phyloP scores from a whole-genome alignment of 2,888 invertebrate species.

The Amphipyra berbera region DNA sequence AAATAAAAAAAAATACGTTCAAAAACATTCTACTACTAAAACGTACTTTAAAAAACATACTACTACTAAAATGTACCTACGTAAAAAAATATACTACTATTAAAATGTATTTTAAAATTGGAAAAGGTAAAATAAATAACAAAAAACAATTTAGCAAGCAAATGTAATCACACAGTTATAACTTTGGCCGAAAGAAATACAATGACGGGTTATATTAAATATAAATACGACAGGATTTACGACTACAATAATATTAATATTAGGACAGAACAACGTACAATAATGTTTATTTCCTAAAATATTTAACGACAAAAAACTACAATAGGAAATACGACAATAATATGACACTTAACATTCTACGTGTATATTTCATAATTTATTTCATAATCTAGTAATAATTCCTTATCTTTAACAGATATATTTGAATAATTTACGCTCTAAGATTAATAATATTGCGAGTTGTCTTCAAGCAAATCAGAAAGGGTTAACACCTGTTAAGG shows the following conservation, averaged over 20 bases:
- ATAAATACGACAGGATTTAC: slow-evolving; percentile 8
- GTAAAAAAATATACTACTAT: too few relatives aligned
- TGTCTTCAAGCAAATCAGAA: too few relatives aligned
- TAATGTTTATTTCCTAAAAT: slow-evolving; percentile 6
- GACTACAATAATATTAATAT: slow-evolving; percentile 6
- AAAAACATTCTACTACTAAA: too few relatives aligned
- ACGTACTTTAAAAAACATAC: too few relatives aligned
- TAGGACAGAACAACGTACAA: slow-evolving; percentile 4
- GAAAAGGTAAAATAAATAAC: not conserved
- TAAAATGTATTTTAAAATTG: too few relatives aligned
- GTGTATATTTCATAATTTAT: not conserved
- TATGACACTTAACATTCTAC: slow-evolving; percentile 17
- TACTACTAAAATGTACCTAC: too few relatives aligned
- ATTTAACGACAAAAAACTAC: slow-evolving; percentile 1
- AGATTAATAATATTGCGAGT: not conserved
- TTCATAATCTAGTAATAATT: not conserved
- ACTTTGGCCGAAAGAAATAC: slow-evolving; percentile 27
- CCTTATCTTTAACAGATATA: not conserved
- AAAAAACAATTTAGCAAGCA: slow-evolving; percentile 11
- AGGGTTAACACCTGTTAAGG: too few relatives aligned
- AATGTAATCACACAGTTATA: slow-evolving; percentile 27
- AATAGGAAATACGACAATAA: slow-evolving; percentile 1
- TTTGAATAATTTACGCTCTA: not conserved
- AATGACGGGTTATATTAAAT: slow-evolving; percentile 1
- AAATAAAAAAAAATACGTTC: too few relatives aligned